These are phyloP conservation scores for Plumapathes pennacea DNA, from an alignment of 92 coral and sea anemone genomes.

Conservation along the genomic window DNA sequence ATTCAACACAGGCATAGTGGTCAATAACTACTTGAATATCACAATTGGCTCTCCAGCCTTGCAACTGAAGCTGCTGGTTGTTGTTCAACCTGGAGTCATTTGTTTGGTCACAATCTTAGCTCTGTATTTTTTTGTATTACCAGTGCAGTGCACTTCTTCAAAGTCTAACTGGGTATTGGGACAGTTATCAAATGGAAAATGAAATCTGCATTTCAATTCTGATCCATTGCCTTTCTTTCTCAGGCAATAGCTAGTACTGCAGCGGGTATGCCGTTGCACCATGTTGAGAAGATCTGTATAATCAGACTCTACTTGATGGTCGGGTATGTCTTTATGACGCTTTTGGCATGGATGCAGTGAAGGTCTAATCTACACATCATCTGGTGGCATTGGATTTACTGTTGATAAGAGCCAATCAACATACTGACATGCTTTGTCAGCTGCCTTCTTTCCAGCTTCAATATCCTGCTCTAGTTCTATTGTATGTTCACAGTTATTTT, in stretches of 20 bases:
- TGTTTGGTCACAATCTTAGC: constrained; percentile 49
- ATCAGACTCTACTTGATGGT: constrained; percentile 35
- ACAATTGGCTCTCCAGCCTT: constrained; percentile 58
- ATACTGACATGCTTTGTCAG: constrained; percentile 59
- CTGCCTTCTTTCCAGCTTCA: constrained; percentile 53
- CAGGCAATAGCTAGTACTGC: constrained; percentile 37
- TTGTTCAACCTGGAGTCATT: constrained; percentile 52
- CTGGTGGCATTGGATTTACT: constrained; percentile 62
- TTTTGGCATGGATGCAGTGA: constrained; percentile 61
- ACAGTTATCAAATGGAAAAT: constrained; percentile 50
- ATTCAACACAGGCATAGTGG: constrained; percentile 62
- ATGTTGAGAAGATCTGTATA: constrained; percentile 55
- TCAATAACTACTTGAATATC: constrained; percentile 51
- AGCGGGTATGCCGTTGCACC: constrained; percentile 57
- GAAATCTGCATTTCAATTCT: constrained; percentile 53
- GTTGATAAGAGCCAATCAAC: constrained; percentile 62
- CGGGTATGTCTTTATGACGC: constrained; percentile 43
- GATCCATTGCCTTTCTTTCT: constrained; percentile 15
- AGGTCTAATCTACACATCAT: constrained; percentile 54
- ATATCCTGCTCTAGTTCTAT: constrained; percentile 56
- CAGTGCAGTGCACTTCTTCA: constrained; percentile 36
- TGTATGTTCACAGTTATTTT: too few relatives aligned
- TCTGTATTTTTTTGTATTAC: constrained; percentile 36
- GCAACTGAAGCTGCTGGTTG: constrained; percentile 49
- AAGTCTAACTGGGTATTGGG: constrained; percentile 37